Base-by-base conservation (phyloP, 2,113 vertebrate genomes). In the Syrrhaptes paradoxus region DNA sequence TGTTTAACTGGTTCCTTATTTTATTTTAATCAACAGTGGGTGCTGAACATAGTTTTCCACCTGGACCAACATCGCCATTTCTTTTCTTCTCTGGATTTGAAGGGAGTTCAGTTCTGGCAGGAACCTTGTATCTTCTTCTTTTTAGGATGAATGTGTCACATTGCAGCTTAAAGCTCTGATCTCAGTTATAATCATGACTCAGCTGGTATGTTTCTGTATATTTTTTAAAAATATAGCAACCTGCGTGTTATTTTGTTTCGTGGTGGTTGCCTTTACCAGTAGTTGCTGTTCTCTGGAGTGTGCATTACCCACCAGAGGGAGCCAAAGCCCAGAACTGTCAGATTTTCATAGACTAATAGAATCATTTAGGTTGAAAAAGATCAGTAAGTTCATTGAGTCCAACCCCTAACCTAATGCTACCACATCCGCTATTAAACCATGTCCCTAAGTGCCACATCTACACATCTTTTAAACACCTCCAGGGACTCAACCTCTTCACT, bases 231-330 rank as follows among this genome's bases (percentile, higher is more conserved):
- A 54, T 10, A 9, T 1, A 70, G 25, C 46, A 80, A 58, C 17
- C 43, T 67, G 63, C 11, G 32, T 14, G 15, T 49, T 36, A 20
- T 32, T 95, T 51, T 20, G 21, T 41, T 70, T 74, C 3, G 1
- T 58, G 26, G 45, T 66, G 7, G 43, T 67, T 61, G 57, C 66
- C 19, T 78, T 80, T 24, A 29, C 61, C 36, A 24, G 45, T 24
- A 46, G 17, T 20, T 81, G 73, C 52, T 57, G 48, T 19, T 85
- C 58, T 89, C 70, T 82, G 66, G 9, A 72, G 54, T 29, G 38
- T 66, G 19, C 9, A 4, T 87, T 94, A 62, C 67, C 93, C 93
- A 95, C 81, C 93, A 97, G 96, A 89, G 93, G 94, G 93, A 96
- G 95, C 95, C 2, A 45, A 79, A 92, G 67, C 54, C 74, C 78